Evolutionary conservation across 2,888 invertebrate genomes (phyloP).

Genomic region (Lasioglossum malachurum): DNA sequence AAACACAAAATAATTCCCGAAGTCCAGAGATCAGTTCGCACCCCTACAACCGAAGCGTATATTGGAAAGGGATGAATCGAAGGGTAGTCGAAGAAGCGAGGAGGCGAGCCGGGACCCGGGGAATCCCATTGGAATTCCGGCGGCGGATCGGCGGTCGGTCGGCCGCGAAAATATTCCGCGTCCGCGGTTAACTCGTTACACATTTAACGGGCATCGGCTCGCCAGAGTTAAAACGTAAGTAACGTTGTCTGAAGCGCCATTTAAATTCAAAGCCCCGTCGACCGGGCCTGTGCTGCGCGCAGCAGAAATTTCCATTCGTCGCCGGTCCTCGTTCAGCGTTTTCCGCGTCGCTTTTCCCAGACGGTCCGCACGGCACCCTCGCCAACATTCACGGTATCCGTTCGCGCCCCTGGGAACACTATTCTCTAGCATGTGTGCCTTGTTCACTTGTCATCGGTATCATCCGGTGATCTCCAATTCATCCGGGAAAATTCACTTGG

Average conservation of each 20-base stretch:
- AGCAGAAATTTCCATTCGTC: conserved; percentile 48
- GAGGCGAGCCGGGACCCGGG: background rate
- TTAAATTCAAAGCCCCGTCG: conserved; percentile 38
- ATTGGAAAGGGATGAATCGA: background rate
- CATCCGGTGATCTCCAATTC: background rate
- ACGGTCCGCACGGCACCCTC: background rate
- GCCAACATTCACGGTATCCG: background rate
- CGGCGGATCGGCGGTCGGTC: background rate
- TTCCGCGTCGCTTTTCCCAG: conserved; percentile 18
- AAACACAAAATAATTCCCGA: no score
- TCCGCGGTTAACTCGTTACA: conserved; percentile 39
- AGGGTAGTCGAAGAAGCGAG: background rate
- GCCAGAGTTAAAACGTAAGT: conserved; percentile 41
- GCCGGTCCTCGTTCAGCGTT: conserved; percentile 34
- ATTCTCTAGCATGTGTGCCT: background rate
- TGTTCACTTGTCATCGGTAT: background rate
- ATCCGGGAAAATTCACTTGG: background rate
- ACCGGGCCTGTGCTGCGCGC: conserved; percentile 30
- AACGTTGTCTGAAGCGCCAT: conserved; percentile 46
- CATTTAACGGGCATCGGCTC: conserved; percentile 33
- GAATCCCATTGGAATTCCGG: conserved; percentile 22
- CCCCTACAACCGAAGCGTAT: background rate
- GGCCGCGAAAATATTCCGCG: conserved; percentile 38
- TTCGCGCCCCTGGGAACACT: background rate
- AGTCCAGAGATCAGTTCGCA: no score